Evolutionary conservation across 2,888 invertebrate species (phyloP).

Genomic region (Parnassius mnemosyne): DNA sequence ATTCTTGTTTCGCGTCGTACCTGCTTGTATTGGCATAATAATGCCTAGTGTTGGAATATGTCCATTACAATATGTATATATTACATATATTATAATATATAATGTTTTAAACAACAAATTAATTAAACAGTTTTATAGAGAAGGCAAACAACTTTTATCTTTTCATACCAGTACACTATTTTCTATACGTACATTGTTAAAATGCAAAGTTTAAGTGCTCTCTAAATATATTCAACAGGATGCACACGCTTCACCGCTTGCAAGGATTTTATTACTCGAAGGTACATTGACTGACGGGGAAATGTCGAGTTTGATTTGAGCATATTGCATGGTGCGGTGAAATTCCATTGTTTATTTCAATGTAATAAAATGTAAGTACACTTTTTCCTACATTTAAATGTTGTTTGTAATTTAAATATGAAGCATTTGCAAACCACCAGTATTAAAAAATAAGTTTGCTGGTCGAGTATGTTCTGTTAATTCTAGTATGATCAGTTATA

Average conservation of each 20-base stretch:
- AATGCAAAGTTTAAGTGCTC: conserved; percentile 23
- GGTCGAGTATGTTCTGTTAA: too few species aligned
- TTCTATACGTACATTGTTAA: conserved; percentile 11
- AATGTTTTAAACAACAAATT: too few species aligned
- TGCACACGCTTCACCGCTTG: conserved; percentile 23
- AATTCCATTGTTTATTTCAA: conserved; percentile 21
- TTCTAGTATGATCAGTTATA: too few species aligned
- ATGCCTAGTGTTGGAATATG: too few species aligned
- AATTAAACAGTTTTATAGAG: not conserved
- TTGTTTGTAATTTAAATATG: conserved; percentile 4
- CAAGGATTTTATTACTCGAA: conserved; percentile 27
- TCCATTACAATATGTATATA: too few species aligned
- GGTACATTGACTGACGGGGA: conserved; percentile 27
- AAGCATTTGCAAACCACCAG: too few species aligned
- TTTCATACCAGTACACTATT: not conserved
- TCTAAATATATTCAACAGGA: conserved; percentile 27
- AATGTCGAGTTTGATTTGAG: conserved; percentile 16
- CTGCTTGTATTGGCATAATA: too few species aligned
- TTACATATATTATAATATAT: too few species aligned
- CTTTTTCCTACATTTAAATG: conserved; percentile 2
- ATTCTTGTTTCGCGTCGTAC: too few species aligned
- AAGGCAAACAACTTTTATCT: not conserved
- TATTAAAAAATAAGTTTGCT: too few species aligned
- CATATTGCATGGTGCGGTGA: conserved; percentile 14
- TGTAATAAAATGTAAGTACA: conserved; percentile 13